These are phyloP conservation scores for Daubentonia madagascariensis DNA, from an alignment of 2,113 vertebrate genomes.

Conservation along the genomic window DNA sequence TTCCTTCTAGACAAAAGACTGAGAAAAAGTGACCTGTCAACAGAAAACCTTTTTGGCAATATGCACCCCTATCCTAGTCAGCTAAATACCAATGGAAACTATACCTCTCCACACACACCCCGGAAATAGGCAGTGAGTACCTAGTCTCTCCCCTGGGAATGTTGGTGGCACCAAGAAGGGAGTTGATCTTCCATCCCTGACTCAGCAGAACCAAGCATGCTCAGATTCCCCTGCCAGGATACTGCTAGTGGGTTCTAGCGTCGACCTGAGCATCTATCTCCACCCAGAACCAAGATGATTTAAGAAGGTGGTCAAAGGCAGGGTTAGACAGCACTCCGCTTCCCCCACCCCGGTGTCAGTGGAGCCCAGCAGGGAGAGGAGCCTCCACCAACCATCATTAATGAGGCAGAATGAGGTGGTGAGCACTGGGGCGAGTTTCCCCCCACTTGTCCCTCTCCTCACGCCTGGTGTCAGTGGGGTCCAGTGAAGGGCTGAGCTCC, in stretches of 20 bases:
- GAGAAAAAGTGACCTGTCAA: neutral
- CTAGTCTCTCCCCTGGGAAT: neutral
- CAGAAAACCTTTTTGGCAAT: neutral
- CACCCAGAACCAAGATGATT: neutral
- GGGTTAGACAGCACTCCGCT: no score
- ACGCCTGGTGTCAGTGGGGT: neutral
- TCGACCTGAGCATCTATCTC: neutral
- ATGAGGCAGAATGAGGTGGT: neutral
- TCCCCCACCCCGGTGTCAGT: neutral
- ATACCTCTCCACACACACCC: fast-evolving
- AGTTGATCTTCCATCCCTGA: neutral
- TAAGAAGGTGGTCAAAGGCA: neutral
- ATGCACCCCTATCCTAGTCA: neutral
- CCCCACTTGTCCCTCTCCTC: neutral
- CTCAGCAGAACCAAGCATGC: no score
- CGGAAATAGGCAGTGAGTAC: neutral
- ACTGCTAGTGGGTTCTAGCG: neutral
- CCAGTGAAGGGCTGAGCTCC: neutral
- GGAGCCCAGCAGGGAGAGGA: neutral
- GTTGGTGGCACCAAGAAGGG: neutral
- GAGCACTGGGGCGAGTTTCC: neutral
- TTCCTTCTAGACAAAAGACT: neutral
- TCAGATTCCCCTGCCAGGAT: neutral
- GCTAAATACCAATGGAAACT: neutral
- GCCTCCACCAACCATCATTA: neutral